A percentile compares a stretch with the other conserved stretches of the same genome.
Evolutionary conservation across 2,113 vertebrate genomes (phyloP).

Genomic region (Toxotes chatareus): DNA sequence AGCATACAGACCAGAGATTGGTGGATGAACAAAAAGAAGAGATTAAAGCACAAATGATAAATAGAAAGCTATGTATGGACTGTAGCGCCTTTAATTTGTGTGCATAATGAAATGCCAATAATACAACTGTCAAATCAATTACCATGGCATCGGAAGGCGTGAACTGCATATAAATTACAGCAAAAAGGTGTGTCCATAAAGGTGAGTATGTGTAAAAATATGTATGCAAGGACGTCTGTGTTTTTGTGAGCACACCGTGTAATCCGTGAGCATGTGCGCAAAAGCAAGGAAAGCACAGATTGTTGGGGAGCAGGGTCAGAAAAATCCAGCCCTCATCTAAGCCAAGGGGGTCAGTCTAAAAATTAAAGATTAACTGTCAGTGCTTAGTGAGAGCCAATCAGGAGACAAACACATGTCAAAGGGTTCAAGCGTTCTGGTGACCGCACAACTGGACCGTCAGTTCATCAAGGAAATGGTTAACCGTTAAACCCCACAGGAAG

Average conservation of each 20-base stretch:
- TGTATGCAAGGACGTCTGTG: not conserved
- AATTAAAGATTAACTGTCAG: slow-evolving; percentile 72
- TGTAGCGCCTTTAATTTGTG: not conserved
- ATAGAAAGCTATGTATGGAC: not conserved
- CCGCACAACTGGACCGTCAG: slow-evolving; percentile 38
- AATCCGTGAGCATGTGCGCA: not conserved
- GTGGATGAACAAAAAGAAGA: slow-evolving; percentile 2
- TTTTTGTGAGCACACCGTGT: not conserved
- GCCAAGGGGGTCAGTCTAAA: slow-evolving; percentile 16
- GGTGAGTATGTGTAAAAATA: not conserved
- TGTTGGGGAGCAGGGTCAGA: not conserved
- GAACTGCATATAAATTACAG: not conserved
- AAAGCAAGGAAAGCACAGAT: not conserved
- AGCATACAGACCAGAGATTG: slow-evolving; percentile 46
- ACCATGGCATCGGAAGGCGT: not conserved
- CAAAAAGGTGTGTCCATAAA: slow-evolving; percentile 1
- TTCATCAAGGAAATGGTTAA: slow-evolving; percentile 61
- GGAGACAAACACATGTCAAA: slow-evolving; percentile 6
- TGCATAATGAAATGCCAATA: slow-evolving; percentile 2
- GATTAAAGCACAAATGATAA: slow-evolving; percentile 22
- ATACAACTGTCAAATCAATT: not conserved
- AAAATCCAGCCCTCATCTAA: not conserved
- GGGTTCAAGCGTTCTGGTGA: slow-evolving; percentile 57
- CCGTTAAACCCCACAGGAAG: slow-evolving; percentile 42
- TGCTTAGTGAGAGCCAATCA: slow-evolving; percentile 56